These are phyloP conservation scores for Amazonetta brasiliensis DNA, from an alignment of 2,797 vertebrate species.

Conservation along the genomic window DNA sequence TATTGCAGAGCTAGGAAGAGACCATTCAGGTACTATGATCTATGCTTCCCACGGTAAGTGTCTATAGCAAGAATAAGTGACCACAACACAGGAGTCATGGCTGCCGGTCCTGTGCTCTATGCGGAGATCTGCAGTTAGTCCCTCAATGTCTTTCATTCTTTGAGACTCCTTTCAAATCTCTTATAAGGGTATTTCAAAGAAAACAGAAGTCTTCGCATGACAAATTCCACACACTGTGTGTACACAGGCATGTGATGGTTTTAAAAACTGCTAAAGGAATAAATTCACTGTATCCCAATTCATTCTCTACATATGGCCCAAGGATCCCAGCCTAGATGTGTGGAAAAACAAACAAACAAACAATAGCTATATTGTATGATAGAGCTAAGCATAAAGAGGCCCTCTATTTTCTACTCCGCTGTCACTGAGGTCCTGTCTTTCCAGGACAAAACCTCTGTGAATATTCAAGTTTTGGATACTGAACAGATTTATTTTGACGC, in stretches of 20 bases:
- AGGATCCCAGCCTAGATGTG: background rate
- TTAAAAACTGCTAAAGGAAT: background rate
- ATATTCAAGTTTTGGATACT: background rate
- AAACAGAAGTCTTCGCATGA: background rate
- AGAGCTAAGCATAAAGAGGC: background rate
- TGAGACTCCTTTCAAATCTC: background rate
- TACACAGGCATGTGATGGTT: background rate
- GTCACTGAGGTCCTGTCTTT: background rate
- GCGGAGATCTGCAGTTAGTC: background rate
- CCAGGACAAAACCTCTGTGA: background rate
- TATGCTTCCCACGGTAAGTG: background rate
- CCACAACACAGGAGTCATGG: background rate
- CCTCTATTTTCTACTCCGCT: background rate
- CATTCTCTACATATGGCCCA: background rate
- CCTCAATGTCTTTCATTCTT: background rate
- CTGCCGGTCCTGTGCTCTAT: background rate
- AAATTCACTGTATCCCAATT: background rate
- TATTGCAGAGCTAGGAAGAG: background rate
- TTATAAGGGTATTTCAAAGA: background rate
- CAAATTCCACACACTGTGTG: background rate
- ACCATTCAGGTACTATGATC: rapidly evolving
- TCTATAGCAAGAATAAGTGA: background rate
- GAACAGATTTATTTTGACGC: background rate
- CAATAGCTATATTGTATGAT: background rate
- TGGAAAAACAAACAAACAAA: background rate